Base-by-base conservation (phyloP, 2,888 invertebrate species). In the Cylindroiulus punctatus region DNA sequence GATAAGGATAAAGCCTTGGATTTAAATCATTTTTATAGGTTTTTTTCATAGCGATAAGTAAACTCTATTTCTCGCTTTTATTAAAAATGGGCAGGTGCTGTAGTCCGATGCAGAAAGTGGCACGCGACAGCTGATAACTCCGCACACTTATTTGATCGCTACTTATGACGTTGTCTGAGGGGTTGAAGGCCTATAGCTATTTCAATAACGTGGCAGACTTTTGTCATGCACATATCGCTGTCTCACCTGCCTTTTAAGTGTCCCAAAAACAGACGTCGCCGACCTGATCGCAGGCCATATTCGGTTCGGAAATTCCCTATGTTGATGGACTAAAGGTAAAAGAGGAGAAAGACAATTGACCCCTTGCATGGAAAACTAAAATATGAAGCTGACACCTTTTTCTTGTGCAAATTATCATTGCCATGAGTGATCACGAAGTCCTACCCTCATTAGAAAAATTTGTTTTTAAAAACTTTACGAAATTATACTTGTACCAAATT, bases 41-140 rank as follows among this genome's bases (percentile, higher is more conserved):
- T 65, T 26, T 65, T 65, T 65, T 26, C 10, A 1, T 36, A 7
- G 26, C n/a, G 65, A 26, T 65, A 65, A 65, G 26, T 65, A 65
- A 65, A 26, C 65, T 65, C 26, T 26, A 65, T 26, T 65, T 65
- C 26, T 26, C 65, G 26, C 26, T 65, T 65, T 65, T 26, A 26
- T 65, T 26, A 65, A 65, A 65, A 65, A 4, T 26, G 26, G 65
- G 65, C 65, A 65, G 65, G 65, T 65, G 65, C 7, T 65, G 65
- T 12, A 26, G 65, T 1, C 26, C 65, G 7, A 22, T 26, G 65
- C n/a, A 26, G 44, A 26, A 26, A 26, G 7, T 65, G 65, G 26
- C 65, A 65, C 65, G 65, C 65, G 65, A 65, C 65, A 65, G 65
- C 65, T 65, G 65, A 65, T 65, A 65, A 65, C 65, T 65, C 26